Evolutionary conservation across 2,113 vertebrate species (phyloP).

Genomic region (Leucosticte australis): DNA sequence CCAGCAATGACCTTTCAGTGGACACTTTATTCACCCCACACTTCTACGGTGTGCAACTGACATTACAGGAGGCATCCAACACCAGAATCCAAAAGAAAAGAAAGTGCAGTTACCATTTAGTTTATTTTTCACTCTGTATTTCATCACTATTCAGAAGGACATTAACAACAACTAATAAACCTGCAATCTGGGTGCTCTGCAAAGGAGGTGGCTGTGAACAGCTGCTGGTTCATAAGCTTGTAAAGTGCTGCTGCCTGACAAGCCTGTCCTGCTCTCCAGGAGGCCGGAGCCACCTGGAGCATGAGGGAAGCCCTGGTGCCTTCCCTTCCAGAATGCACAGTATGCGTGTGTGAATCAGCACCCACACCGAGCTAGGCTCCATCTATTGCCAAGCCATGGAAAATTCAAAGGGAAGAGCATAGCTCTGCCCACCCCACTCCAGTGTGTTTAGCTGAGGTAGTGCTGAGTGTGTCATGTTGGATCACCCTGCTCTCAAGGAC

Average conservation of each 20-base stretch:
- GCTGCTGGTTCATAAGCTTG: background rate
- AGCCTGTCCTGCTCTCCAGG: background rate
- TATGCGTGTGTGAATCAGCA: accelerated
- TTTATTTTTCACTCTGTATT: background rate
- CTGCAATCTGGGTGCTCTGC: background rate
- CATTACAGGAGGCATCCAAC: background rate
- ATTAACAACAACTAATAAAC: background rate
- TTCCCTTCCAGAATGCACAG: background rate
- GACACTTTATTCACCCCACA: background rate
- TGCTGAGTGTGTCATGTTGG: background rate
- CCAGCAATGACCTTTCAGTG: background rate
- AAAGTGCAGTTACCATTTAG: background rate
- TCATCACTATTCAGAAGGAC: background rate
- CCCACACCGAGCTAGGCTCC: accelerated
- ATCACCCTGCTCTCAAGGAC: background rate
- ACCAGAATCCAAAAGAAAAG: background rate
- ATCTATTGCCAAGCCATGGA: background rate
- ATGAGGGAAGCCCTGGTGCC: background rate
- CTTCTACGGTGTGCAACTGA: background rate
- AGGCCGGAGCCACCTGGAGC: background rate
- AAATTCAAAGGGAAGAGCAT: background rate
- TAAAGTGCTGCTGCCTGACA: accelerated
- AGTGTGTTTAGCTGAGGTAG: background rate
- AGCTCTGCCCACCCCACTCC: accelerated
- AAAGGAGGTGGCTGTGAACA: background rate